Evolutionary conservation across 2,888 invertebrate genomes (phyloP), one percentile per base, ranked within the genome.

Genomic region (Tiphia femorata): DNA sequence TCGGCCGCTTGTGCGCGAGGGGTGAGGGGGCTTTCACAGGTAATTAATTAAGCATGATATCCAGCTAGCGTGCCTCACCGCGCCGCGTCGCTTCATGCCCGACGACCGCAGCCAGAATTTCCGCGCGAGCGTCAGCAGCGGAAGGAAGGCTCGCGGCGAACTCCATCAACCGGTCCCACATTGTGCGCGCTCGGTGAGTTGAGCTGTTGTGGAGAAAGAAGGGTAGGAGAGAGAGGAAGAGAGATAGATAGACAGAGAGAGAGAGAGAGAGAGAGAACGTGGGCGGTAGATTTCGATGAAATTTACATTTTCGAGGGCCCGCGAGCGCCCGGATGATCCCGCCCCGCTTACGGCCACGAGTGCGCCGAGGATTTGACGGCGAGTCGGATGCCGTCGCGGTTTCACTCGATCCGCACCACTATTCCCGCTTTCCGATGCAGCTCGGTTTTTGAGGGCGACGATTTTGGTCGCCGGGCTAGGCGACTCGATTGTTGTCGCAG

Each of bases 11-110:
- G n/a, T n/a, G n/a, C n/a, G n/a, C 42, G 43, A 48, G 49, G 48
- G 44, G 49, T 29, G 55, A 38, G 19, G 43, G 50, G 46, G 53
- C 49, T 58, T 62, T 58, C 58, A 62, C 51, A 46, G 58, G 46
- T 54, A 63, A 63, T 63, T 63, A 63, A 63, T 63, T 57, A 57
- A 58, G 57, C 51, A 51, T 50, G 57, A 63, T 63, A 54, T 62
- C 59, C 14, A 42, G 21, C 25, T 14, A 46, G 49, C 51, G 42
- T 38, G n/a, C n/a, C n/a, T n/a, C n/a, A n/a, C n/a, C n/a, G n/a
- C n/a, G n/a, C n/a, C n/a, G n/a, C n/a, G 51, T 40, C 48, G 51
- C 25, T 47, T 49, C 41, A 37, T 29, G 44, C 40, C 27, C 27
- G 48, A 42, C 42, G 21, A 51, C 12, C 12, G 33, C 38, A 20